A percentile compares a stretch with the other conserved stretches of the same genome.
phyloP scores from a whole-genome alignment of 2,113 vertebrate genomes.

The Notiomystis cincta region DNA sequence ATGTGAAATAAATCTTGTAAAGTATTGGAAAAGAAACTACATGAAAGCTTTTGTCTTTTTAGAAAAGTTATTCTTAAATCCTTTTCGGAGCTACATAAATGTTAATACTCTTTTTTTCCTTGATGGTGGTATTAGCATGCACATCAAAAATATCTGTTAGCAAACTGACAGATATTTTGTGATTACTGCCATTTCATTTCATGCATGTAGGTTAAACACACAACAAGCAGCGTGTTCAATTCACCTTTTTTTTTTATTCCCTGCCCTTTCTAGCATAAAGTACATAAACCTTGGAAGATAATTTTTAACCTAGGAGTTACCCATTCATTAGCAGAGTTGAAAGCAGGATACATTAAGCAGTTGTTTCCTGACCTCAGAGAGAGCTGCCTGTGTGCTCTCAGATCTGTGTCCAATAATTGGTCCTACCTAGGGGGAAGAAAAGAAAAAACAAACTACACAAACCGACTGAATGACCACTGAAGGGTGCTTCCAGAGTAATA shows the following conservation, averaged over 20 bases:
- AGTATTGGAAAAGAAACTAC: not conserved
- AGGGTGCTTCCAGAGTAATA: slow-evolving; percentile 11
- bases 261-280: slow-evolving; percentile 22
- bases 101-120: not conserved
- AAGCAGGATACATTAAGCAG: slow-evolving; percentile 46
- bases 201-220: not conserved
- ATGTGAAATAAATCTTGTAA: not conserved
- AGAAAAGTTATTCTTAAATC: not conserved
- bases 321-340: slow-evolving; percentile 53
- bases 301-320: slow-evolving; percentile 75
- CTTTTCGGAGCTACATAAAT: not conserved
- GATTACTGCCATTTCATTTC: not conserved
- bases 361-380: slow-evolving; percentile 33
- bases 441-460: slow-evolving; percentile 2
- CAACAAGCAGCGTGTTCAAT: not conserved
- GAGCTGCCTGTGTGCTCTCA: slow-evolving; percentile 23
- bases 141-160: not conserved
- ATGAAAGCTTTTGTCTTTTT: not conserved
- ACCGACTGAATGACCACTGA: not conserved
- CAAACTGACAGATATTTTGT: not conserved
- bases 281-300: slow-evolving; percentile 66
- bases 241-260: not conserved
- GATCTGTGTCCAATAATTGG: slow-evolving; percentile 50
- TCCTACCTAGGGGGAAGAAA: slow-evolving; percentile 23
- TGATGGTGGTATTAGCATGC: not conserved